phyloP scores from a whole-genome alignment of 2,797 vertebrate genomes.

The Pseudocheirus occidentalis region DNA sequence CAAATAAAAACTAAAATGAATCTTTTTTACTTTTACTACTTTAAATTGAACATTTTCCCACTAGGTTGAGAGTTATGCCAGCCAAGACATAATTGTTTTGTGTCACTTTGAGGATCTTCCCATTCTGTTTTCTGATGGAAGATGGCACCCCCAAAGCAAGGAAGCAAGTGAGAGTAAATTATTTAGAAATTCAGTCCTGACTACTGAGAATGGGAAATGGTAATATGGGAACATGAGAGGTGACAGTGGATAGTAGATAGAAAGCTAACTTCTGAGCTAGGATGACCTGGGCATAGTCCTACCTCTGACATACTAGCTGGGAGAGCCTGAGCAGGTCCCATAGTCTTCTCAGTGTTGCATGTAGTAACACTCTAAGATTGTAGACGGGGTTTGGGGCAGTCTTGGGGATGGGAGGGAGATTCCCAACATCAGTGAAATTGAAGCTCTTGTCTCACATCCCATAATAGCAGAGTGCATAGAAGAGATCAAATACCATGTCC shows the following conservation, averaged over 20 bases:
- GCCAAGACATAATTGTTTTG: neutral
- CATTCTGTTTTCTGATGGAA: neutral
- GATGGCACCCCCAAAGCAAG: neutral
- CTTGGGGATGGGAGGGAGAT: neutral
- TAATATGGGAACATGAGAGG: neutral
- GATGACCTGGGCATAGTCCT: neutral
- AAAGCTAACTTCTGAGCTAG: neutral
- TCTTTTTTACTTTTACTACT: slow-evolving; percentile 23
- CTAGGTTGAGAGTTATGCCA: slow-evolving; percentile 20
- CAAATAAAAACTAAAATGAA: slow-evolving; percentile 32
- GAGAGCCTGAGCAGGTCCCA: neutral
- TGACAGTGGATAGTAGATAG: neutral
- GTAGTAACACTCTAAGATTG: neutral
- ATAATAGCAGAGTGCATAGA: neutral
- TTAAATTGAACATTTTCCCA: neutral
- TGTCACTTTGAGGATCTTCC: neutral
- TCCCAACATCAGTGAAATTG: neutral
- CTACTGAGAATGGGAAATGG: neutral
- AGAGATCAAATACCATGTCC: neutral
- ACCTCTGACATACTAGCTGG: neutral
- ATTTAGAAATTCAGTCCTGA: neutral
- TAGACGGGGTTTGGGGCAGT: neutral
- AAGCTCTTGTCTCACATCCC: neutral
- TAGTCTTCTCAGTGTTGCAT: neutral
- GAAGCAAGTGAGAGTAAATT: neutral